Conservation (phyloP, 2,888 invertebrate genomes). For the Melanophora roralis region DNA sequence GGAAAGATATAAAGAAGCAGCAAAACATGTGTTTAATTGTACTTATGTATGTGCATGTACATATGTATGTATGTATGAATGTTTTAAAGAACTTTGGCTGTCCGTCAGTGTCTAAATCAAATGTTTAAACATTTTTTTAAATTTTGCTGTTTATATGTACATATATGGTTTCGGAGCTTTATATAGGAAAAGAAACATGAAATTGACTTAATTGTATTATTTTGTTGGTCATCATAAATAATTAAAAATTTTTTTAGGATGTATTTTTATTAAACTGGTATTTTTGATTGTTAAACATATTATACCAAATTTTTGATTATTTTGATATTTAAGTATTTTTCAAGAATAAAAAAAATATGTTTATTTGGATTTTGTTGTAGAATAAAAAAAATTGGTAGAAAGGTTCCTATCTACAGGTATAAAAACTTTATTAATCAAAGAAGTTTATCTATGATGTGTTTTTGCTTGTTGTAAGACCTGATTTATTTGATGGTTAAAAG, state of each 20-base stretch:
- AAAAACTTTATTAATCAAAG: no score
- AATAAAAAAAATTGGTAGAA: no score
- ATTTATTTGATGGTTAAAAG: no score
- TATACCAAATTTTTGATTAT: no score
- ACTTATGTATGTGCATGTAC: background rate
- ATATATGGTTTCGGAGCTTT: background rate
- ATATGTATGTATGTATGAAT: background rate
- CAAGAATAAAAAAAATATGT: no score
- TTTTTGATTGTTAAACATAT: no score
- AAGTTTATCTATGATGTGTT: no score
- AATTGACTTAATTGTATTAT: constrained; percentile 18
- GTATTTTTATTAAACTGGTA: background rate
- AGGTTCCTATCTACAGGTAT: no score
- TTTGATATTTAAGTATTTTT: no score
- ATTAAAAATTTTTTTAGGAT: constrained; percentile 5
- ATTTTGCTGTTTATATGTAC: background rate
- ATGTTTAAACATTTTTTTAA: background rate
- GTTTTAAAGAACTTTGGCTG: background rate
- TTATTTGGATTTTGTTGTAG: no score
- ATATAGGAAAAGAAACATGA: background rate
- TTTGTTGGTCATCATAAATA: background rate
- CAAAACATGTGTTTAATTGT: constrained; percentile 32
- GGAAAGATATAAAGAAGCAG: constrained; percentile 5
- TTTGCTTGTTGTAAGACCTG: no score
- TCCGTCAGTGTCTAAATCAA: background rate